A percentile compares a stretch with the other conserved stretches of the same genome.
Conservation (phyloP, 92 coral and sea anemone genomes). For the Desmophyllum pertusum region DNA sequence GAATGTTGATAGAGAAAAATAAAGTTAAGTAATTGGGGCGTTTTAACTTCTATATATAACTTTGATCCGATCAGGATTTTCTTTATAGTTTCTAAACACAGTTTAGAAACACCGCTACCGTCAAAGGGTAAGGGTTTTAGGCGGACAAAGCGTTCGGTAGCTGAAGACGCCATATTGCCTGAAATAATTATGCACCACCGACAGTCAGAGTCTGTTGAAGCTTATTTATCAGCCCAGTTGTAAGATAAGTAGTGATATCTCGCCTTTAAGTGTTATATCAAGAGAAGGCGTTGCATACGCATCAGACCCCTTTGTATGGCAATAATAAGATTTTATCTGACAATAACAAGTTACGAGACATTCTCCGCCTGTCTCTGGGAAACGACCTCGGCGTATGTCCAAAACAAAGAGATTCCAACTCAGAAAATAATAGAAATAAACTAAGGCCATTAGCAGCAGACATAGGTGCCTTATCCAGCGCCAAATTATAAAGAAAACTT, state of each 20-base stretch:
- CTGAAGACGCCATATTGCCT: background rate
- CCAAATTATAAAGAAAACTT: background rate
- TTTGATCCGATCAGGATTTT: constrained; percentile 3
- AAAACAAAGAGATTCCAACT: background rate
- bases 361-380: background rate
- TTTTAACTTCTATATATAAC: background rate
- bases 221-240: background rate
- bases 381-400: background rate
- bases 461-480: background rate
- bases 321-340: constrained; percentile 2
- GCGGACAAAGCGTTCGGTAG: background rate
- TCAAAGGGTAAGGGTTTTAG: background rate
- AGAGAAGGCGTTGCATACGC: background rate
- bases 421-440: background rate
- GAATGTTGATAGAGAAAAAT: background rate
- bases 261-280: background rate
- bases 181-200: background rate
- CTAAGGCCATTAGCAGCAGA: background rate
- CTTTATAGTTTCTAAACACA: background rate
- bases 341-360: background rate
- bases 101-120: background rate
- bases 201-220: background rate
- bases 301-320: background rate
- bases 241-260: constrained; percentile 5
- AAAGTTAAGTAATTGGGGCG: background rate